A percentile compares a stretch with the other conserved stretches of the same genome.
phyloP scores from a whole-genome alignment of 2,888 invertebrate genomes.

The Trichogramma dendrolimi region DNA sequence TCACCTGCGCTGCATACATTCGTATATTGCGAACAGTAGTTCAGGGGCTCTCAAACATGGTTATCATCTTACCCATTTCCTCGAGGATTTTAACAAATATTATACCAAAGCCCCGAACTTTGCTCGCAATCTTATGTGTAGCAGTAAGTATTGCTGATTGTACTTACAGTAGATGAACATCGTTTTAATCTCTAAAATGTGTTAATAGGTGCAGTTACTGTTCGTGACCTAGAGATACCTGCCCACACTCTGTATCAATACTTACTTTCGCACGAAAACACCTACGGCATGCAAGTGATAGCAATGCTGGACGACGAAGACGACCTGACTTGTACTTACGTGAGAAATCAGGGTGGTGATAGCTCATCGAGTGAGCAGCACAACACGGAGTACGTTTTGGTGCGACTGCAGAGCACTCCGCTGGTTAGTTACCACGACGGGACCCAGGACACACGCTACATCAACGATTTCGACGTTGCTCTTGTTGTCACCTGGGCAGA shows the following conservation, averaged over 20 bases:
- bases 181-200: neutral
- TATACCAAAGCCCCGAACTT: constrained; percentile 74
- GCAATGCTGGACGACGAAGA: constrained; percentile 55
- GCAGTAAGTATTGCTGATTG: constrained; percentile 54
- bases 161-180: neutral
- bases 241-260: constrained; percentile 67
- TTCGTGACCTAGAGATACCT: constrained; percentile 61
- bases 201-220: constrained; percentile 55
- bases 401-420: constrained; percentile 59
- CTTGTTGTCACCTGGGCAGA: constrained; percentile 62
- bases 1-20: constrained; percentile 66
- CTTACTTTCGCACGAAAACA: constrained; percentile 64
- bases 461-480: constrained; percentile 66
- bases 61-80: constrained; percentile 69
- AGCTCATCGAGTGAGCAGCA: constrained; percentile 42
- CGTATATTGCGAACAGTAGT: constrained; percentile 60
- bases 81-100: constrained; percentile 73
- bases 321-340: constrained; percentile 6
- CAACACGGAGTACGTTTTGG: constrained; percentile 59
- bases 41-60: constrained; percentile 56
- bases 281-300: constrained; percentile 65
- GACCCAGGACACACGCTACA: constrained; percentile 58
- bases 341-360: constrained; percentile 30
- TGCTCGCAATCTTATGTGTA: constrained; percentile 67
- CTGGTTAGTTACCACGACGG: constrained; percentile 58